Percentiles rank a stretch among this genome's conserved stretches.
Conservation (phyloP, 64 coral and sea anemone species). For the Stichodactyla mertensii region DNA sequence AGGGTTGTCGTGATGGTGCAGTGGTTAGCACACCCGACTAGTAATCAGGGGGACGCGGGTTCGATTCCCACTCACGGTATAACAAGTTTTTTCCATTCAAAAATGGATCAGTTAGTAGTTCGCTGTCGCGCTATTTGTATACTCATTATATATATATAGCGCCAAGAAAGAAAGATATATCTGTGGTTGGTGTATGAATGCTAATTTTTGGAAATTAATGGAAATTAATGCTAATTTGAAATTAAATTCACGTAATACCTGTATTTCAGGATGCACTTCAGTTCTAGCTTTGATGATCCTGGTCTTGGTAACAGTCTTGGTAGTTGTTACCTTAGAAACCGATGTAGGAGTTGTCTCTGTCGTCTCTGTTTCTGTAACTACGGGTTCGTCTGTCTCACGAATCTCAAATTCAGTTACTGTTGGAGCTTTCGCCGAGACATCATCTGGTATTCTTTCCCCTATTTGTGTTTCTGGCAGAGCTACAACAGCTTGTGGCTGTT, state of each 20-base stretch:
- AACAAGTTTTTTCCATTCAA: no score
- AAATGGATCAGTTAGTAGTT: no score
- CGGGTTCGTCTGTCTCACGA: background rate
- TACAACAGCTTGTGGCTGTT: background rate
- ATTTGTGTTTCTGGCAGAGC: background rate
- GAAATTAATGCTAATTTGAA: no score
- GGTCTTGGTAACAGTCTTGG: conserved; percentile 11
- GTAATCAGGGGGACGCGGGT: no score
- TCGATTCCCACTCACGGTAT: no score
- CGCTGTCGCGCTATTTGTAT: no score
- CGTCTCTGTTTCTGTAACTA: conserved; percentile 2
- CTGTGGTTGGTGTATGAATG: no score
- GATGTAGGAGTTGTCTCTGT: conserved; percentile 20
- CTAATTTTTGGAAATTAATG: no score
- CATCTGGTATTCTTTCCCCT: background rate
- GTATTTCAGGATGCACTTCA: background rate
- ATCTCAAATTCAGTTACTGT: background rate
- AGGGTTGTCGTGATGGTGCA: no score
- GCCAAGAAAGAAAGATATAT: background rate
- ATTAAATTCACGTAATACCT: background rate
- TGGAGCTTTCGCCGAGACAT: background rate
- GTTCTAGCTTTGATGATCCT: conserved; percentile 13
- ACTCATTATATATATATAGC: background rate
- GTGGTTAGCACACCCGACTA: no score
- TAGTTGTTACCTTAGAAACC: background rate